These are phyloP conservation scores for Pentamera pediparva DNA, from an alignment of 53 echinoderm and acorn worm species.

Conservation along the genomic window DNA sequence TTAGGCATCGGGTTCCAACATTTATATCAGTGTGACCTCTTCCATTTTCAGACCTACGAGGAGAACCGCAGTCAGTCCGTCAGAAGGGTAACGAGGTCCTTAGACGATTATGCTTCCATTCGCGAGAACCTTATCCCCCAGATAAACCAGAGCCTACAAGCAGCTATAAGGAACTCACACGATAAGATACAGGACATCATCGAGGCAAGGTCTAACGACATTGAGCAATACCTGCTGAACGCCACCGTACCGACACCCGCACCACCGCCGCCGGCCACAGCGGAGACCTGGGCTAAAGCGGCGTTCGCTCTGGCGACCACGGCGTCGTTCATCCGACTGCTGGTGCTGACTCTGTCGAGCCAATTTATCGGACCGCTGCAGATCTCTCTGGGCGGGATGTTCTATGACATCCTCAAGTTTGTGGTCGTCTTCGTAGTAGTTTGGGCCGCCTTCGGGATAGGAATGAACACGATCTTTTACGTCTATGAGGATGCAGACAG, in stretches of 20 bases:
- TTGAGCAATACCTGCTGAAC: not conserved
- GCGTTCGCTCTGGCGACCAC: slow-evolving; percentile 78
- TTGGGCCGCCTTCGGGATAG: slow-evolving; percentile 96
- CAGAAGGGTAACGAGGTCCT: not conserved
- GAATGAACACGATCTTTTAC: slow-evolving; percentile 84
- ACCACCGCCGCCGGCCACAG: not conserved
- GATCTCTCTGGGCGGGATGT: slow-evolving; percentile 89
- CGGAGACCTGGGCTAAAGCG: slow-evolving; percentile 27
- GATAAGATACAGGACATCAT: not conserved
- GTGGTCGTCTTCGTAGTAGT: slow-evolving; percentile 88
- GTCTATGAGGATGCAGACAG: slow-evolving; percentile 64
- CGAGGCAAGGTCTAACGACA: not conserved
- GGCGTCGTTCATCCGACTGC: slow-evolving; percentile 73
- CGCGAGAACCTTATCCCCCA: slow-evolving; percentile 14
- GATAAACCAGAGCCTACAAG: not conserved
- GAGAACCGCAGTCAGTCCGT: too few relatives aligned
- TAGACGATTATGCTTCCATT: not conserved
- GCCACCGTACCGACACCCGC: not conserved
- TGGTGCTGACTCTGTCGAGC: slow-evolving; percentile 58
- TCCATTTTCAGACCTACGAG: too few relatives aligned
- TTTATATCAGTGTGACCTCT: too few relatives aligned
- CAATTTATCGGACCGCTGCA: slow-evolving; percentile 90
- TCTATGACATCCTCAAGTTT: slow-evolving; percentile 84
- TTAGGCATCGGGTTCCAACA: too few relatives aligned
- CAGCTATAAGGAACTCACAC: not conserved